Percentiles rank a stretch among this genome's conserved stretches.
These are phyloP conservation scores for Xestoiulus laeticollis DNA, from an alignment of 2,888 invertebrate genomes.

Conservation along the genomic window DNA sequence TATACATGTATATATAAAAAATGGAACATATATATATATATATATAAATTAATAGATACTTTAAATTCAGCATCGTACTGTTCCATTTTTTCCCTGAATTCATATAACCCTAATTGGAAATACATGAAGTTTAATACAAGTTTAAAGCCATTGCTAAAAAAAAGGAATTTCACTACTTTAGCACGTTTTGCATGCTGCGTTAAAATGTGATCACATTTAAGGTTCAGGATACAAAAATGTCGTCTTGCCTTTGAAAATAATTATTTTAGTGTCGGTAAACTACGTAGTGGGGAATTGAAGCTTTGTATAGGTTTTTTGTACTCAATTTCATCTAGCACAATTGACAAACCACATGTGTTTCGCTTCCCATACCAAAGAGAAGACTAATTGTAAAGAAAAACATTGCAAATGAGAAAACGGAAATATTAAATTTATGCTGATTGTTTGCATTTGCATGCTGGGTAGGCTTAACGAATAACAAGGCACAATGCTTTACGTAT, in stretches of 20 bases:
- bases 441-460: not conserved
- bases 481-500: not conserved
- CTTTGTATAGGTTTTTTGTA: not conserved
- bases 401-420: constrained; percentile 9
- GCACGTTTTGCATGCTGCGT: not conserved
- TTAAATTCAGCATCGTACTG: too few relatives aligned
- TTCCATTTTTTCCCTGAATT: too few relatives aligned
- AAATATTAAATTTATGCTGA: constrained; percentile 21
- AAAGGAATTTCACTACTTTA: too few relatives aligned
- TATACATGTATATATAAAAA: too few relatives aligned
- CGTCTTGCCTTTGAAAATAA: constrained; percentile 4
- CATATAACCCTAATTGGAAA: too few relatives aligned
- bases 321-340: not conserved
- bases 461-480: not conserved
- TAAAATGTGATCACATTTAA: not conserved
- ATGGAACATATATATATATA: not conserved
- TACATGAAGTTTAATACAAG: too few relatives aligned
- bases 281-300: not conserved
- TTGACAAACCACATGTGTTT: constrained; percentile 3
- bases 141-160: too few relatives aligned
- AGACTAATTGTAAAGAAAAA: not conserved
- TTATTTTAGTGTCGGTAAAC: not conserved
- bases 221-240: not conserved
- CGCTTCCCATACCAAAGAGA: not conserved
- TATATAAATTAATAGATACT: not conserved